Conservation (phyloP, 1,140 invertebrate genomes). For the Tenebrio molitor region DNA sequence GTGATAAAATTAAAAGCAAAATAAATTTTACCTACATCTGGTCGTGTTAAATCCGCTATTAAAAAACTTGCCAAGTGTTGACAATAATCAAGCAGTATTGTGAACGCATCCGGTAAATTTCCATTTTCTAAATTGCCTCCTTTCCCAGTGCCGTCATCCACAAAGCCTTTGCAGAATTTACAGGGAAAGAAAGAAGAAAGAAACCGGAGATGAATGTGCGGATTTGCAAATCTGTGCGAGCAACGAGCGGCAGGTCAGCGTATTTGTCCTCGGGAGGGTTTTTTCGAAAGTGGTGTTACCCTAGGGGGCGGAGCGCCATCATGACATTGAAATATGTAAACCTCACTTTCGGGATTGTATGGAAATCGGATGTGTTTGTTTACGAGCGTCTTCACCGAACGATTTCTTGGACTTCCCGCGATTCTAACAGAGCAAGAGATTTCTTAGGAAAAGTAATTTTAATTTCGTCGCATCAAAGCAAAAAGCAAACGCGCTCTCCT, state of each 20-base stretch:
- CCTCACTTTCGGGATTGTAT: constrained; percentile 32
- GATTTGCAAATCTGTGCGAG: constrained; percentile 32
- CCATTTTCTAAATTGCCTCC: constrained; percentile 34
- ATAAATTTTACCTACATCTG: too few relatives aligned
- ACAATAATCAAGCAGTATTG: constrained; percentile 28
- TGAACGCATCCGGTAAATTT: constrained; percentile 32
- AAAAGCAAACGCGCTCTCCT: too few relatives aligned
- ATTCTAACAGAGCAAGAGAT: background rate
- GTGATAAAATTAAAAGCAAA: background rate
- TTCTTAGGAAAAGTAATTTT: constrained; percentile 2
- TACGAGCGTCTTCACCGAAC: constrained; percentile 3
- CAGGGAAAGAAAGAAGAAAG: constrained; percentile 12
- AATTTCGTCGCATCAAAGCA: too few relatives aligned
- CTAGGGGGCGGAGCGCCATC: constrained; percentile 27
- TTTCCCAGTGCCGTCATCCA: constrained; percentile 19
- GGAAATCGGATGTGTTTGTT: constrained; percentile 37
- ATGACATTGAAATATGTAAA: constrained; percentile 35
- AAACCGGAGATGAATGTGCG: constrained; percentile 36
- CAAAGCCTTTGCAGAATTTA: constrained; percentile 36
- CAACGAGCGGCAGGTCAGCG: constrained; percentile 26
- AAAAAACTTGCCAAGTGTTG: constrained; percentile 5
- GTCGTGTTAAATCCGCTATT: background rate
- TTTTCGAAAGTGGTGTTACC: constrained; percentile 34
- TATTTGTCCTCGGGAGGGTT: constrained; percentile 24
- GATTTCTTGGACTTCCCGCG: too few relatives aligned